Evolutionary conservation across 1,140 invertebrate genomes (phyloP).

Genomic region (Apis dorsata): DNA sequence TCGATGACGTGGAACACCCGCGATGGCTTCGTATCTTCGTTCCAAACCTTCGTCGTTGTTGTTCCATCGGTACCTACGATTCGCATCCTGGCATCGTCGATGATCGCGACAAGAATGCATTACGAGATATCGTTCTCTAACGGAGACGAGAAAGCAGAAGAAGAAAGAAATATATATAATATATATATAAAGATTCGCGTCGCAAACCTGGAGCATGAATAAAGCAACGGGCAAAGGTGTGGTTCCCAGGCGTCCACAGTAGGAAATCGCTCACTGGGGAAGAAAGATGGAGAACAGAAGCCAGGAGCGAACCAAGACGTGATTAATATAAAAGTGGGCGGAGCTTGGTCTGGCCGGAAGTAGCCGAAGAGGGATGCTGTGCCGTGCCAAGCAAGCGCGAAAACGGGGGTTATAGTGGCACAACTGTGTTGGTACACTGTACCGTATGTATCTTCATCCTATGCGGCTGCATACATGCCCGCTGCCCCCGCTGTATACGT

Average conservation of each 20-base stretch:
- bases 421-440: conserved; percentile 60
- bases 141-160: neutral
- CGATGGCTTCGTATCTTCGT: neutral
- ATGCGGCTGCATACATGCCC: conserved; percentile 36
- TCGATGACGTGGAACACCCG: no score
- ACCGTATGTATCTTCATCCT: conserved; percentile 58
- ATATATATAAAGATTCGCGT: conserved; percentile 60
- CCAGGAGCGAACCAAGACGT: conserved; percentile 78
- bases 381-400: conserved; percentile 76
- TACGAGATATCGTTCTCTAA: neutral
- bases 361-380: conserved; percentile 78
- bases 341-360: conserved; percentile 77
- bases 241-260: conserved; percentile 76
- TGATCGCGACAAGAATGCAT: conserved; percentile 20
- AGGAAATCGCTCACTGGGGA: conserved; percentile 77
- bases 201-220: conserved; percentile 75
- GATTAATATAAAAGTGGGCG: conserved; percentile 81
- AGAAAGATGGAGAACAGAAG: conserved; percentile 75
- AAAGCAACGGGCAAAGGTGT: conserved; percentile 78
- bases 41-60: no score
- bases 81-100: neutral
- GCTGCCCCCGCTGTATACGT: conserved; percentile 33
- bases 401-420: conserved; percentile 72
- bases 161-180: neutral
- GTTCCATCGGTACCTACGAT: no score